Evolutionary conservation across 2,888 invertebrate species (phyloP).

Genomic region (Ptycholaimellus sp.): DNA sequence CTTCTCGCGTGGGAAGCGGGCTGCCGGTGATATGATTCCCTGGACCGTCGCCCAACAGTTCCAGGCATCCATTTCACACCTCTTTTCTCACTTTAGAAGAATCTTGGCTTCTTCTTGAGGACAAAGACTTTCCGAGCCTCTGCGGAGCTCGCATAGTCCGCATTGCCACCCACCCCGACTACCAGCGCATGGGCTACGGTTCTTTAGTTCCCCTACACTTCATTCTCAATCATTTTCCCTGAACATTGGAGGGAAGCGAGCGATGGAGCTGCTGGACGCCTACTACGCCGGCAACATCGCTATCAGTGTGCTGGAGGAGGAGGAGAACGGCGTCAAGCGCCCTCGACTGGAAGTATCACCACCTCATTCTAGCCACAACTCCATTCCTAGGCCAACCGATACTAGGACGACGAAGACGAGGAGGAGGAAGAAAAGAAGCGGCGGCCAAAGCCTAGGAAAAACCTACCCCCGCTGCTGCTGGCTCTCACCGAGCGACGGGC

Average conservation of each 20-base stretch:
- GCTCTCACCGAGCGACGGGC: constrained; percentile 59
- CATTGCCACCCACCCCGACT: constrained; percentile 92
- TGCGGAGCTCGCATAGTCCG: constrained; percentile 71
- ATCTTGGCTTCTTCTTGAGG: constrained; percentile 56
- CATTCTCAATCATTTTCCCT: too few species aligned
- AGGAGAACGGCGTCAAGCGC: constrained; percentile 3
- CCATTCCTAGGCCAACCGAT: not conserved
- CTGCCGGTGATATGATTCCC: constrained; percentile 86
- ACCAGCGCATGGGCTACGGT: constrained; percentile 86
- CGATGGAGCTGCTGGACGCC: constrained; percentile 53
- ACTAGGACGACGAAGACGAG: constrained; percentile 3
- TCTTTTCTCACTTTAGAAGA: not conserved
- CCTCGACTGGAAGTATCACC: too few species aligned
- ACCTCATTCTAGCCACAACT: constrained; percentile 41
- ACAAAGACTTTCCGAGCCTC: constrained; percentile 67
- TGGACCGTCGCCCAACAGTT: constrained; percentile 86
- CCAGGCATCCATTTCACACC: constrained; percentile 9
- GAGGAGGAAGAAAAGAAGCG: constrained; percentile 5
- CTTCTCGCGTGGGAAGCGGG: constrained; percentile 58
- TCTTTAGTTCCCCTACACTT: too few species aligned
- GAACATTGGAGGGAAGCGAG: too few species aligned
- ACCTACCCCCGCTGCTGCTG: constrained; percentile 61
- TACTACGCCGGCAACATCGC: constrained; percentile 63
- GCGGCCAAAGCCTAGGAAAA: constrained; percentile 7
- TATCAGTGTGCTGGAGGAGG: constrained; percentile 12